Evolutionary conservation across 30 jellyfish, hydroid and myxozoan genomes (phyloP), one percentile per base, ranked within the genome.

Genomic region (Pelagia noctiluca): DNA sequence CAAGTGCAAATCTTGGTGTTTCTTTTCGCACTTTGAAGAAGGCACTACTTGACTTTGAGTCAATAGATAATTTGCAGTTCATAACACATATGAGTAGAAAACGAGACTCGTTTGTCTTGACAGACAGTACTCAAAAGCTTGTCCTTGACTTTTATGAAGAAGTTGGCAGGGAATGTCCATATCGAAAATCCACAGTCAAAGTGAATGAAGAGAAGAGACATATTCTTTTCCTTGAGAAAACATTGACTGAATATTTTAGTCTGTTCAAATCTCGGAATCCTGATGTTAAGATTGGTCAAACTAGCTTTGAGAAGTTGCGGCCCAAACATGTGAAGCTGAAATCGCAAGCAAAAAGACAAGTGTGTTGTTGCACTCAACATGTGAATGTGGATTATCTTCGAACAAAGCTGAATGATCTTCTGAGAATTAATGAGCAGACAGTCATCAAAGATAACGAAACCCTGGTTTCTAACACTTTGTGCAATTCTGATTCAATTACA

Each of bases 331-430:
- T 80, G 75, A 80, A 62, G 76, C 66, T 80, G 75, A 63, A 42
- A 46, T 35, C 71, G 28, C 71, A 48, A 46, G 78, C 85, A 21
- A 42, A 75, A 75, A 29, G 86, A 48, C 86, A 75, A 23, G 90
- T 80, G 76, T 80, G 86, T 49, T 80, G 90, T 80, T 80, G 90
- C 76, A 80, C 62, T 24, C 75, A 80, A 1, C 90, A 80, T 80
- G 90, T 80, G 5, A 80, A 80, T 53, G 76, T 69, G 74, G 76
- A 50, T 33, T 80, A 63, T 53, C 71, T 80, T 36, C 60, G 90
- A 34, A 46, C 76, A 48, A 80, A 66, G 75, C 71, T 65, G 75
- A 80, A 80, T 64, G 75, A 37, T 62, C 90, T 80, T 38, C 75
- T 80, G 34, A 63, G 75, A 33, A 42, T 63, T 52, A 80, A 80